Conservation (phyloP, 2,797 vertebrate species). For the Glyptemys insculpta region DNA sequence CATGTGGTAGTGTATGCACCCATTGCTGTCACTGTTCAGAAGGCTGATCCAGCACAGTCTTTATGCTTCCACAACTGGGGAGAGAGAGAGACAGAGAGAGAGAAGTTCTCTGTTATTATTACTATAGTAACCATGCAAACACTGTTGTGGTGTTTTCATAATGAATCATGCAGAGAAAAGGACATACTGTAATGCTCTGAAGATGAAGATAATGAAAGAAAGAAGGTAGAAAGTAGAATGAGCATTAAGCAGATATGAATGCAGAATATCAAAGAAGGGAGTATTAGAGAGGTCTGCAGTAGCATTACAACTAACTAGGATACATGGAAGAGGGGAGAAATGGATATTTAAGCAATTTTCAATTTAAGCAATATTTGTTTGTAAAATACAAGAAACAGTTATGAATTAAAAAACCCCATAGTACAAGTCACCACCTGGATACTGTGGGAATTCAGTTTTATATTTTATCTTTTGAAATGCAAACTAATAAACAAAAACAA, state of each 20-base stretch:
- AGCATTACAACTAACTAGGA: background rate
- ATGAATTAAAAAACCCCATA: background rate
- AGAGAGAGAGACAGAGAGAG: background rate
- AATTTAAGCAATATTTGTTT: background rate
- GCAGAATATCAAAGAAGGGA: background rate
- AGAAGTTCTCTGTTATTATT: background rate
- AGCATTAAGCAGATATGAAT: background rate
- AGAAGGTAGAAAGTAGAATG: background rate
- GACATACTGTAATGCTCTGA: background rate
- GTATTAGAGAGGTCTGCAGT: background rate
- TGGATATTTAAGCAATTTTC: background rate
- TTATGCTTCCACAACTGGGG: background rate
- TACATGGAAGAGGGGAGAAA: background rate
- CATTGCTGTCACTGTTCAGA: background rate
- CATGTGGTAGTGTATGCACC: background rate
- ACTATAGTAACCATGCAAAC: background rate
- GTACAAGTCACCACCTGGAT: background rate
- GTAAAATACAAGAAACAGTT: background rate
- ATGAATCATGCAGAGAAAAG: background rate
- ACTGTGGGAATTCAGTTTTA: background rate
- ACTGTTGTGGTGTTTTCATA: background rate
- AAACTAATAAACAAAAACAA: no score
- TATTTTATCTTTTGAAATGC: background rate
- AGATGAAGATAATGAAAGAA: background rate
- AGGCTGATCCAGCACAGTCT: background rate